Base-by-base conservation (phyloP, 2,888 invertebrate genomes). In the Zygothrica quintamaculata region DNA sequence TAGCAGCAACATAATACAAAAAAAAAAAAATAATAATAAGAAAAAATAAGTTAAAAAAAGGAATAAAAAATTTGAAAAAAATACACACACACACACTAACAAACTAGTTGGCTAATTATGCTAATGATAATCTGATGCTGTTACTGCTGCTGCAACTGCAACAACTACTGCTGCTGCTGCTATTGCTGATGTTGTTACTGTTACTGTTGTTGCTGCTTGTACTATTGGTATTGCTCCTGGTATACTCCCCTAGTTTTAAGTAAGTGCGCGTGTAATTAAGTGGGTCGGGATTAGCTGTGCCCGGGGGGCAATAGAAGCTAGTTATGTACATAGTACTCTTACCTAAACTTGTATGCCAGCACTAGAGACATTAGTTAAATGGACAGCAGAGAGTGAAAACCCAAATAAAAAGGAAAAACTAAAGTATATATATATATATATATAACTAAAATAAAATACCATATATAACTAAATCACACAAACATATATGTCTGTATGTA, bases 191-290 rank as follows among this genome's bases (percentile, higher is more conserved):
- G 37, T 42, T 47, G 15, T 44, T 53, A n/a, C n/a, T n/a, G n/a
- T 37, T 13, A n/a, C 31, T 8, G 7, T 26, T 36, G 7, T 34
- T 36, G 34, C 36, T 22, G 11, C 46, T 56, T 8, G 39, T 22
- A 1, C 57, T 47, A 31, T 40, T 29, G 11, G 25, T 29, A 46
- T 48, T 70, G 58, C 65, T 53, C 43, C 47, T 60, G 57, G 55
- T 64, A 57, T 58, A 68, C 53, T 53, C 65, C 31, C 58, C 60
- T 67, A 65, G 74, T 79, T 79, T 61, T 77, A 79, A 75, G 77
- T 80, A 74, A 71, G 68, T 67, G 74, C 59, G 78, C 65, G 59
- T 77, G 57, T 77, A 77, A 65, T 79, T 78, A 74, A 81, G 66
- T 74, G 77, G 72, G 64, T 62, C 48, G 74, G 68, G 69, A 57